Evolutionary conservation across 2,888 invertebrate genomes (phyloP).

Genomic region (Aphodius granarius): DNA sequence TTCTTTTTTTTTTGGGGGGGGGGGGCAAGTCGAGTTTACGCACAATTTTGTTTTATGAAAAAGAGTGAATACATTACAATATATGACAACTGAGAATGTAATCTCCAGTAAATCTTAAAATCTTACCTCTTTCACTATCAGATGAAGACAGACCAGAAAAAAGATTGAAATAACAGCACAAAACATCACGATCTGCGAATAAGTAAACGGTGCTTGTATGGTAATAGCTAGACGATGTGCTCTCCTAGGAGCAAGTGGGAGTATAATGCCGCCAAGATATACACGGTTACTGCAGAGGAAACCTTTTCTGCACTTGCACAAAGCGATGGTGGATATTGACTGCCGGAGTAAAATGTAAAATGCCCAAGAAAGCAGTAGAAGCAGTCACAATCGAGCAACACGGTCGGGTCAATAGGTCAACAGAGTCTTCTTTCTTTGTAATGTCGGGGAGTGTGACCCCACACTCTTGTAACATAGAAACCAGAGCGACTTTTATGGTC

Average conservation of each 20-base stretch:
- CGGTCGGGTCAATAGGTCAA: neutral
- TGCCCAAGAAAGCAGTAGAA: neutral
- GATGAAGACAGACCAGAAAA: neutral
- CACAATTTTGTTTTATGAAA: neutral
- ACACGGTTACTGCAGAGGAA: neutral
- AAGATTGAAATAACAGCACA: neutral
- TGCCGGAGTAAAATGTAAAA: neutral
- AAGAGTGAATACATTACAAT: neutral
- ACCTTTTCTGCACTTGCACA: neutral
- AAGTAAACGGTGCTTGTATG: neutral
- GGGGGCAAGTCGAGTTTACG: neutral
- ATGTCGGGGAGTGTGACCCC: neutral
- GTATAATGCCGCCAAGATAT: too few relatives aligned
- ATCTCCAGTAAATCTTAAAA: neutral
- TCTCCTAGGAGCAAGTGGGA: too few relatives aligned
- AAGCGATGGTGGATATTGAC: neutral
- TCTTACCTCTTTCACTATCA: neutral
- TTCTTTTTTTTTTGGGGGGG: too few relatives aligned
- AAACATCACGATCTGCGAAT: neutral
- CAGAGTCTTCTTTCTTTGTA: neutral
- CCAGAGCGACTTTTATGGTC: too few relatives aligned
- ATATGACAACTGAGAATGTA: neutral
- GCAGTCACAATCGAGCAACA: neutral
- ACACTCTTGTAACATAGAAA: too few relatives aligned
- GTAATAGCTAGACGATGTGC: neutral